phyloP scores from a whole-genome alignment of 1,140 invertebrate species.

The Drosophila bocqueti region DNA sequence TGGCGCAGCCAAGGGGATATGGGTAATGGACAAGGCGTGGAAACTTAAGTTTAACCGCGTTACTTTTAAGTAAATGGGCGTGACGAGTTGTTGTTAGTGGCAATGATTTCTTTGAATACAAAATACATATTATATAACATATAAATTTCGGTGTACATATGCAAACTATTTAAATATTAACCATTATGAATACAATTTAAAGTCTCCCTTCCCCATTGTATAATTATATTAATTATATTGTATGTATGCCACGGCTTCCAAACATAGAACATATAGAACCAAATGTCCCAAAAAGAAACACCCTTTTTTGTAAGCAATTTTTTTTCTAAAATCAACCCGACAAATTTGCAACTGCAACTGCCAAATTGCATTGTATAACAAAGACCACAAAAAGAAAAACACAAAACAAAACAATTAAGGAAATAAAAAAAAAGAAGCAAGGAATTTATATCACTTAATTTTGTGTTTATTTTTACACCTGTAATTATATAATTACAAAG shows the following conservation, averaged over 20 bases:
- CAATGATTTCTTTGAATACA: slow-evolving; percentile 33
- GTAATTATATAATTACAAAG: slow-evolving; percentile 43
- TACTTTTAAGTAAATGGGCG: slow-evolving; percentile 18
- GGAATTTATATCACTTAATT: slow-evolving; percentile 32
- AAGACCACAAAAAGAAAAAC: slow-evolving; percentile 38
- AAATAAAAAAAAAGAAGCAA: slow-evolving; percentile 22
- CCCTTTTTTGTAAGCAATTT: slow-evolving; percentile 26
- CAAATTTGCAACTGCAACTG: slow-evolving; percentile 70
- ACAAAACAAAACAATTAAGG: slow-evolving; percentile 28
- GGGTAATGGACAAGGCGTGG: not conserved
- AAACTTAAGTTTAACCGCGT: slow-evolving; percentile 5
- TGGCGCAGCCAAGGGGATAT: slow-evolving; percentile 11
- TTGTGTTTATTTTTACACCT: slow-evolving; percentile 48
- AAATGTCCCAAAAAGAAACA: slow-evolving; percentile 22
- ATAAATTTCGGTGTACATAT: slow-evolving; percentile 45
- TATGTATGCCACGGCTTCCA: slow-evolving; percentile 44
- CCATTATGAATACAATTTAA: not conserved
- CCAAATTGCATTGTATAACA: slow-evolving; percentile 72
- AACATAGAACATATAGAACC: slow-evolving; percentile 18
- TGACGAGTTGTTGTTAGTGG: slow-evolving; percentile 27
- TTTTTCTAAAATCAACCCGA: slow-evolving; percentile 29
- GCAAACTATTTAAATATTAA: slow-evolving; percentile 35
- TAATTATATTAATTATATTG: slow-evolving; percentile 42
- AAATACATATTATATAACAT: slow-evolving; percentile 24
- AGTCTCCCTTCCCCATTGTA: slow-evolving; percentile 19